phyloP scores from a whole-genome alignment of 2,113 vertebrate genomes.

The Calidris pugnax region DNA sequence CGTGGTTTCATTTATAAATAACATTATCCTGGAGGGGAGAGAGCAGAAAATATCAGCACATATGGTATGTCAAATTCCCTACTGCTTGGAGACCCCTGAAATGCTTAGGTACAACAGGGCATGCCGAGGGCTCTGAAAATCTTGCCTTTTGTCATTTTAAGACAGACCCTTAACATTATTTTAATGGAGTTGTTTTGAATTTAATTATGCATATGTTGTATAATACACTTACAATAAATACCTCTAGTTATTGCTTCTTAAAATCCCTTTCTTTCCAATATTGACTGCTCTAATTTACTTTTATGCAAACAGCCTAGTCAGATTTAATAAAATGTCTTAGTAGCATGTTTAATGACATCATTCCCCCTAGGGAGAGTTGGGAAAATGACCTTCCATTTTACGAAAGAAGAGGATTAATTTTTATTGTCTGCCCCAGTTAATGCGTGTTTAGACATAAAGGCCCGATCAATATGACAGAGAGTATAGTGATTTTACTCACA shows the following conservation, averaged over 20 bases:
- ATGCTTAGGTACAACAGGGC: constrained; percentile 1
- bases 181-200: constrained; percentile 53
- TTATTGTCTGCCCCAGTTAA: constrained; percentile 73
- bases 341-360: constrained; percentile 76
- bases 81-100: constrained; percentile 34
- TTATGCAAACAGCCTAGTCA: constrained; percentile 72
- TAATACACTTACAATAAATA: constrained; percentile 35
- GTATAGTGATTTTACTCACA: constrained; percentile 74
- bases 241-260: constrained; percentile 20
- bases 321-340: constrained; percentile 73
- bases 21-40: constrained; percentile 47
- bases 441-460: constrained; percentile 71
- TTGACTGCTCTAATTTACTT: constrained; percentile 70
- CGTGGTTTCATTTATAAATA: constrained; percentile 63
- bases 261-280: constrained; percentile 65
- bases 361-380: constrained; percentile 61
- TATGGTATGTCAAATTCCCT: constrained; percentile 58
- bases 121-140: not conserved
- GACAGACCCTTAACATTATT: constrained; percentile 29
- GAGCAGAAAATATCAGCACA: constrained; percentile 42
- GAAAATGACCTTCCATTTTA: constrained; percentile 72
- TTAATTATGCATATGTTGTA: constrained; percentile 3
- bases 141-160: not conserved
- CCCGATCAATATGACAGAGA: constrained; percentile 72
- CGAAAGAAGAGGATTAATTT: constrained; percentile 71